Evolutionary conservation across 2,113 vertebrate species (phyloP).

Genomic region (Cichladusa arquata): DNA sequence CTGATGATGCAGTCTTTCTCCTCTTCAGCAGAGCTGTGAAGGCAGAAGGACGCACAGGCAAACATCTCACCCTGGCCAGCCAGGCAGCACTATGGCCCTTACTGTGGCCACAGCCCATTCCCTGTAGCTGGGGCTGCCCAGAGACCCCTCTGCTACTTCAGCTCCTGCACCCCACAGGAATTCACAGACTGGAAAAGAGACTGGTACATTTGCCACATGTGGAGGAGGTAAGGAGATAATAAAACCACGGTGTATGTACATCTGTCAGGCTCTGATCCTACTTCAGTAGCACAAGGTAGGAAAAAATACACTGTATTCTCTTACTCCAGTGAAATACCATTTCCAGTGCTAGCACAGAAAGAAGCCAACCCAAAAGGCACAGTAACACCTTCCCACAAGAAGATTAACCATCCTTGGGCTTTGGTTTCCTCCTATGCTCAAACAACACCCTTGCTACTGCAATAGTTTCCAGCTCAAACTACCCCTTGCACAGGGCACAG

Average conservation of each 20-base stretch:
- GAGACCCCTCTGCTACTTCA: neutral
- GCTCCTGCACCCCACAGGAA: neutral
- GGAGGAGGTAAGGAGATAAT: neutral
- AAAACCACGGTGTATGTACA: neutral
- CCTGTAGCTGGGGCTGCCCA: neutral
- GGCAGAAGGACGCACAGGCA: neutral
- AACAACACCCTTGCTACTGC: neutral
- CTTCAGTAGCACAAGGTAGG: neutral
- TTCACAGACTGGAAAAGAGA: neutral
- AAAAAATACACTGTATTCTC: fast-evolving
- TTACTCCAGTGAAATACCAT: neutral
- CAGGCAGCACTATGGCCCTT: neutral
- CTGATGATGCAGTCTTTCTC: constrained; percentile 42
- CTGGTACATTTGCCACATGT: fast-evolving
- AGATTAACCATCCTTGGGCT: neutral
- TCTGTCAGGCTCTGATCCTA: neutral
- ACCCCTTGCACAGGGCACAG: neutral
- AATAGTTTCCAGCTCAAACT: neutral
- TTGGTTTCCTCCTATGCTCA: neutral
- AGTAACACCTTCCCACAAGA: neutral
- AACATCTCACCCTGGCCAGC: neutral
- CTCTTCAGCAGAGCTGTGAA: constrained; percentile 15
- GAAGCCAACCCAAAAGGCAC: neutral
- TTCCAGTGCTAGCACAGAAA: neutral
- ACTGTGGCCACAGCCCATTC: neutral